A percentile compares a stretch with the other conserved stretches of the same genome.
phyloP scores from a whole-genome alignment of 1,140 invertebrate species.

The Luehdorfia chinensis region DNA sequence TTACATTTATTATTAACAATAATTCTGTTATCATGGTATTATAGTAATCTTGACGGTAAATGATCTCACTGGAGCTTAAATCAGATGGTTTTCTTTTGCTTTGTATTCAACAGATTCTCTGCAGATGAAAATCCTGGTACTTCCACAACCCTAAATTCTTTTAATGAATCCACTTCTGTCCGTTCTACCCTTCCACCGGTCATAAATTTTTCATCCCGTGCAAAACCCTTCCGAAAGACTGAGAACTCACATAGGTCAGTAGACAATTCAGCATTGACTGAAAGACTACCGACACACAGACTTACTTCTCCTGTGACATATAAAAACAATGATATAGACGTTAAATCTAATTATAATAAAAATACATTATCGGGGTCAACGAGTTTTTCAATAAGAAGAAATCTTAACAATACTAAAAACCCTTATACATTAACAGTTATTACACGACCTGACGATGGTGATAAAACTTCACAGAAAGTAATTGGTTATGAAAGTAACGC shows the following conservation, averaged over 20 bases:
- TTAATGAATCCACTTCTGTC: conserved; percentile 39
- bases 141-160: conserved; percentile 44
- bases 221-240: conserved; percentile 71
- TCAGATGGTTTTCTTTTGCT: conserved; percentile 72
- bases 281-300: conserved; percentile 43
- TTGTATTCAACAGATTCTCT: conserved; percentile 78
- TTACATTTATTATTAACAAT: conserved; percentile 21
- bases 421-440: conserved; percentile 66
- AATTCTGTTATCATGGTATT: conserved; percentile 2
- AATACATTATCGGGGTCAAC: conserved; percentile 65
- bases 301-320: conserved; percentile 36
- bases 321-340: conserved; percentile 39
- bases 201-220: conserved; percentile 63
- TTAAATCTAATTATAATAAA: conserved; percentile 40
- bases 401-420: conserved; percentile 59
- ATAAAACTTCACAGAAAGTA: conserved; percentile 23
- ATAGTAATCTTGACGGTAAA: conserved; percentile 8
- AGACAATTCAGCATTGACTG: conserved; percentile 47
- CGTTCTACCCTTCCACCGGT: conserved; percentile 41
- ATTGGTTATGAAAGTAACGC: conserved; percentile 2
- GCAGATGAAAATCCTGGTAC: conserved; percentile 71
- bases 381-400: conserved; percentile 70
- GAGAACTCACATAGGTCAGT: conserved; percentile 52
- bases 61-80: conserved; percentile 40
- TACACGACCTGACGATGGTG: conserved; percentile 46